Base-by-base conservation (phyloP, 2,888 invertebrate genomes). In the Bombylius major region DNA sequence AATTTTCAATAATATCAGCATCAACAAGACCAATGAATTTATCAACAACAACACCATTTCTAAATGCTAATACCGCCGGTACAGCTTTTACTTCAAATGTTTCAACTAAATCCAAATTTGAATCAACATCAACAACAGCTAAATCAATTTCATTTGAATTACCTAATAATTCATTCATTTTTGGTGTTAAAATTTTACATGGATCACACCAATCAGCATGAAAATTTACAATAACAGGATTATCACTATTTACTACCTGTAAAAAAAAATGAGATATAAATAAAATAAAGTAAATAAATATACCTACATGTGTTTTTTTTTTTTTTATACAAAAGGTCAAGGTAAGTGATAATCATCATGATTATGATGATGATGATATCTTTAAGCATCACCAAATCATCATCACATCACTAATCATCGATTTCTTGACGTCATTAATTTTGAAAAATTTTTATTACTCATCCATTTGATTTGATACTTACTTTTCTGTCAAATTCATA, bases 191-290 rank as follows among this genome's bases (percentile, higher is more conserved):
- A 65, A 89, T 87, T 73, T 89, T 89, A 71, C 91, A 91, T 0
- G 91, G 90, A 71, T 89, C 89, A 67, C 91, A 91, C 91, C 91
- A 91, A 63, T 91, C 89, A 0, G 91, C 91, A 67, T 91, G 91
- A 69, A 91, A 91, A 70, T 90, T 91, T 1, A 91, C 89, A 70
- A 91, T 88, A n/a, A 91, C 90, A 39, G 90, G 87, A 65, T 84
- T 84, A 45, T 82, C 80, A 63, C 86, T 89, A 70, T 89, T 87
- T 82, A 91, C 87, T 53, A 90, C 83, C 81, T 80, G 67, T 11
- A 65, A 59, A 60, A 61, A 54, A 47, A 44, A 57, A 31, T 39
- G 39, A 9, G 11, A 39, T 2, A 9, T 2, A 39, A 11, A 39
- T 39, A 39, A 39, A 39, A 39, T 9, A 39, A 39, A 23, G 23